Evolutionary conservation across 1,140 invertebrate genomes (phyloP), one percentile per base, ranked within the genome.

Genomic region (Cherax destructor): DNA sequence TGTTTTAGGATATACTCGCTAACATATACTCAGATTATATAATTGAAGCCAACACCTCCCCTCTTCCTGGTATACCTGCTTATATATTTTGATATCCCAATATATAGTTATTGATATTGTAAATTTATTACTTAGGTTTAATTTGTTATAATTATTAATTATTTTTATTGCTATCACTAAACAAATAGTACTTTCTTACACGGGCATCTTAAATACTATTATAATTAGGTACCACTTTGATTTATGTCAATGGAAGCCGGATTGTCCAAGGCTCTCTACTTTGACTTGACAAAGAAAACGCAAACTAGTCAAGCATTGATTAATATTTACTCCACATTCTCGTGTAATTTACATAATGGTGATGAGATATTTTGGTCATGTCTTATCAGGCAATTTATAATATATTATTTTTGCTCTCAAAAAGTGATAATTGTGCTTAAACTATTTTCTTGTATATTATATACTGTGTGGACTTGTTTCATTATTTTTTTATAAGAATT

Each of bases 61-160:
- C 69, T 76, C 80, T 74, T 81, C 79, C 80, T 89, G 65, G 87
- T 89, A 83, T 47, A 83, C 50, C 83, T 76, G 69, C 69, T 74
- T 74, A 78, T 89, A 89, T 89, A 89, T 89, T 89, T 89, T 89
- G 80, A 65, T 89, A 89, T 56, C 87, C 69, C 79, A 18, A 21
- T 83, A 69, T 76, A 89, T 83, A 83, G 79, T 81, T 89, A 81
- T 89, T 89, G 79, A 61, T 59, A 56, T 81, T 83, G 87, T 89
- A 89, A 81, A 83, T 89, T 89, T 83, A 89, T 89, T 89, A 89
- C 61, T 41, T 89, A 89, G 87, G 87, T 89, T 86, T 89, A 89
- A 89, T 89, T 83, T 89, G 80, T 89, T 89, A 87, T 77, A 78
- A 88, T 80, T 88, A 83, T 83, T 89, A 89, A 83, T 83, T 49